These are phyloP conservation scores for Apomyelois bistriatella DNA, from an alignment of 2,888 invertebrate species.

Conservation along the genomic window DNA sequence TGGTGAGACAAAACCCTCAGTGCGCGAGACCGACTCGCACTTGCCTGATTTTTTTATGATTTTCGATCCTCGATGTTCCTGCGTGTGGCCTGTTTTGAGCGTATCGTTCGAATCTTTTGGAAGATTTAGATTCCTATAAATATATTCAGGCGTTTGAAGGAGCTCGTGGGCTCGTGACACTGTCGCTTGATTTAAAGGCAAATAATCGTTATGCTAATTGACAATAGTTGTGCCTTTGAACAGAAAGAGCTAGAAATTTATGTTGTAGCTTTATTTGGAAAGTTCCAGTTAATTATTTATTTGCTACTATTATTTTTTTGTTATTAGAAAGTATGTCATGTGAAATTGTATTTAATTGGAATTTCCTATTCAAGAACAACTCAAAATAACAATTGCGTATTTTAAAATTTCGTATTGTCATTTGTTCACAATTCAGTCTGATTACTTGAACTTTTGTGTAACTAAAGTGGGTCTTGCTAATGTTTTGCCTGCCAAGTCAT, in stretches of 20 bases:
- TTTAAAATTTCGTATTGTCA: neutral
- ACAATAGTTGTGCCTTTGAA: slow-evolving; percentile 23
- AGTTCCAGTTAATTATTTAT: neutral
- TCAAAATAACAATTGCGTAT: neutral
- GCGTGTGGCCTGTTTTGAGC: neutral
- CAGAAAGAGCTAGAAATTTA: neutral
- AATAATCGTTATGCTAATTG: slow-evolving; percentile 37
- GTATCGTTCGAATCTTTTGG: neutral
- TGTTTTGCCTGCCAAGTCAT: neutral
- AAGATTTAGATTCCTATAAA: slow-evolving; percentile 13
- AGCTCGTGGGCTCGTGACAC: slow-evolving; percentile 29
- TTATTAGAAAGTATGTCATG: slow-evolving; percentile 5
- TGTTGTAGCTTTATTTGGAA: neutral
- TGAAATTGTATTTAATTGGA: neutral
- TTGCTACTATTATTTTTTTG: neutral
- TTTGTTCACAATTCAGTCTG: too few species aligned
- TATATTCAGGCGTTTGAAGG: slow-evolving; percentile 26
- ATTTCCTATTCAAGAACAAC: neutral
- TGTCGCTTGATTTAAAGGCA: slow-evolving; percentile 38
- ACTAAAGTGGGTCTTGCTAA: neutral
- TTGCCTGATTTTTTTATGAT: too few species aligned
- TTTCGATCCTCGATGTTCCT: neutral
- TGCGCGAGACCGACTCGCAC: neutral
- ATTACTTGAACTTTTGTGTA: neutral
- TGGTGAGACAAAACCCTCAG: too few species aligned